Evolutionary conservation across 2,888 invertebrate species (phyloP).

Genomic region (Drosophila anomalata): DNA sequence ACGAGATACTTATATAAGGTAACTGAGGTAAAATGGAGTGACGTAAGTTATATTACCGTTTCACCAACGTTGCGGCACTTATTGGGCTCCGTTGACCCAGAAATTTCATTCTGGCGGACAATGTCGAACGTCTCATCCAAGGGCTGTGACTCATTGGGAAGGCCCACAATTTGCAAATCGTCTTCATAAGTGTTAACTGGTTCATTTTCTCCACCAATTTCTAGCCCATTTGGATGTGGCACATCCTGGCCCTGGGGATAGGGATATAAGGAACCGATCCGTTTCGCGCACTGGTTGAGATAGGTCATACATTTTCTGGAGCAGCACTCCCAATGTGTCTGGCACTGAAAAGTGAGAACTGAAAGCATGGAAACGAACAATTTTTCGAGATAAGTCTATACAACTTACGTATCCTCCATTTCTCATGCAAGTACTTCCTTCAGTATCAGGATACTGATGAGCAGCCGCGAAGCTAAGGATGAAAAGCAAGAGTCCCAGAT

Average conservation of each 20-base stretch:
- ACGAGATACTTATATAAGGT: slow-evolving; percentile 4
- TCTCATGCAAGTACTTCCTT: not conserved
- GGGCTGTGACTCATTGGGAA: slow-evolving; percentile 15
- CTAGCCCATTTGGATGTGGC: slow-evolving; percentile 3
- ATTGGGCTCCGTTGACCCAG: no score
- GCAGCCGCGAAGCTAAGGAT: slow-evolving; percentile 40
- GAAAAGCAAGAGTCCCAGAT: slow-evolving; percentile 32
- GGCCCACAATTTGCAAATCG: slow-evolving; percentile 4
- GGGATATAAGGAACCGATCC: slow-evolving; percentile 2
- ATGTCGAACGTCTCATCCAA: not conserved
- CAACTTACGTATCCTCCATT: slow-evolving; percentile 72
- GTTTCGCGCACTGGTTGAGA: slow-evolving; percentile 66
- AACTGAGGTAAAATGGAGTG: not conserved
- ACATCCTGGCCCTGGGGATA: not conserved
- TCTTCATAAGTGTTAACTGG: not conserved
- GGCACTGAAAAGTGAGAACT: slow-evolving; percentile 80
- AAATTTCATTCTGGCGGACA: not conserved
- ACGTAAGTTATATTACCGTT: slow-evolving; percentile 34
- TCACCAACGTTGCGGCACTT: slow-evolving; percentile 37
- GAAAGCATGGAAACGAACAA: not conserved
- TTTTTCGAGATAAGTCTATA: not conserved
- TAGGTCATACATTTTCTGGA: slow-evolving; percentile 80
- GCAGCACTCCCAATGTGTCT: slow-evolving; percentile 81
- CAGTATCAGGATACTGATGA: not conserved
- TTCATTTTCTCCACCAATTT: not conserved